These are phyloP conservation scores for Drosophila tani DNA, from an alignment of 1,140 invertebrate species.

Conservation along the genomic window DNA sequence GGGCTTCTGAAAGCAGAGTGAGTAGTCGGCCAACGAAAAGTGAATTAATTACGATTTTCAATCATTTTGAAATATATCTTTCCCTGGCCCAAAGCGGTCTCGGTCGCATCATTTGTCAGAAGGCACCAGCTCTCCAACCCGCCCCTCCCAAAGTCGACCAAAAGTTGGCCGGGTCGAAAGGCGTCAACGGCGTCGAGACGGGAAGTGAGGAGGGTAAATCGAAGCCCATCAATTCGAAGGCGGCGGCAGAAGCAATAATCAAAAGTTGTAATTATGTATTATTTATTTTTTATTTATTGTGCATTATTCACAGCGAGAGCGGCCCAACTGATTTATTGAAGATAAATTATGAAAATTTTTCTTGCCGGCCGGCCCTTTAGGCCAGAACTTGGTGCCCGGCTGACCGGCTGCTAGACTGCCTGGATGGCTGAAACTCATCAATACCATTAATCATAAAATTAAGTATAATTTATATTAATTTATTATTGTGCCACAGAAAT, in stretches of 20 bases:
- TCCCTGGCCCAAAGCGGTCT: constrained; percentile 50
- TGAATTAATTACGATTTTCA: constrained; percentile 72
- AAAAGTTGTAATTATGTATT: constrained; percentile 79
- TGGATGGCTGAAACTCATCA: constrained; percentile 68
- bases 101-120: constrained; percentile 71
- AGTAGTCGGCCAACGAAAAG: constrained; percentile 25
- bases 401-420: background rate
- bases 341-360: constrained; percentile 80
- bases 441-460: constrained; percentile 84
- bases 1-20: constrained; percentile 2
- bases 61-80: constrained; percentile 71
- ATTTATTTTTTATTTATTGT: constrained; percentile 81
- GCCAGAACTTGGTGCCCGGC: constrained; percentile 24
- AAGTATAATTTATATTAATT: constrained; percentile 84
- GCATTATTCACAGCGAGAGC: constrained; percentile 58
- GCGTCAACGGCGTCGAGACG: constrained; percentile 57
- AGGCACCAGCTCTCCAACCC: constrained; percentile 4
- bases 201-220: constrained; percentile 26
- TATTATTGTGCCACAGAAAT: constrained; percentile 81
- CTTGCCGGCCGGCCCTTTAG: constrained; percentile 48
- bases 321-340: constrained; percentile 70
- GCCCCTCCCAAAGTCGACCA: background rate
- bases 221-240: constrained; percentile 16
- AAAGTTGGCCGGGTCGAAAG: constrained; percentile 38
- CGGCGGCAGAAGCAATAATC: constrained; percentile 59